Evolutionary conservation across 2,888 invertebrate species (phyloP).

Genomic region (Choristoneura rosaceana): DNA sequence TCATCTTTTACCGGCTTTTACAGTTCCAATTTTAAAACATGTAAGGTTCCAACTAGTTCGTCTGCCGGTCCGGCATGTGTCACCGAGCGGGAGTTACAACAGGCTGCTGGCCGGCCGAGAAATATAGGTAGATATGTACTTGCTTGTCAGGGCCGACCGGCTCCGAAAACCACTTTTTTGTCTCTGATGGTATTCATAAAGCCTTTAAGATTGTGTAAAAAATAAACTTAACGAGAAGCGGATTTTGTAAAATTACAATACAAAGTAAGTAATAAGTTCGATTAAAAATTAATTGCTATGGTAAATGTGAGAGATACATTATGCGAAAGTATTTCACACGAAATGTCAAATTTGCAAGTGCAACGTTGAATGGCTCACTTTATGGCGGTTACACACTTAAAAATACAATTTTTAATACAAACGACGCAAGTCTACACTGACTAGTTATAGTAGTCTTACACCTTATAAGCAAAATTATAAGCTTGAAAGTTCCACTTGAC

Average conservation of each 20-base stretch:
- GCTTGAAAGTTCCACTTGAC: not conserved
- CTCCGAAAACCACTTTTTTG: slow-evolving; percentile 41
- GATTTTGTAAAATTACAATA: slow-evolving; percentile 24
- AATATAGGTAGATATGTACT: slow-evolving; percentile 21
- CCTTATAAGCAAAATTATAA: not conserved
- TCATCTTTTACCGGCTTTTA: not conserved
- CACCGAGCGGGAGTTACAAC: not conserved
- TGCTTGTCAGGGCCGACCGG: slow-evolving; percentile 32
- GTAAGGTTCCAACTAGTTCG: not conserved
- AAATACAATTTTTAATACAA: not conserved
- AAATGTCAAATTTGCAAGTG: not conserved
- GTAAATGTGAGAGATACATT: not conserved
- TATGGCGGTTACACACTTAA: not conserved
- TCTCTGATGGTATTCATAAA: slow-evolving; percentile 32
- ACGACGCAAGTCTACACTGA: not conserved
- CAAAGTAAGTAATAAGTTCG: not conserved
- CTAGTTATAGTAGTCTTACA: not conserved
- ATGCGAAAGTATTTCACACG: not conserved
- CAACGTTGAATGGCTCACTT: not conserved
- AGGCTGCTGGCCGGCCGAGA: slow-evolving; percentile 9
- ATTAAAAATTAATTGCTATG: not conserved
- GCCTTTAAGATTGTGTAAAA: slow-evolving; percentile 25
- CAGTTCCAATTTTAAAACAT: not conserved
- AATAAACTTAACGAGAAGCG: slow-evolving; percentile 27
- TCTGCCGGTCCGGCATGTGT: not conserved